Evolutionary conservation across 2,113 vertebrate genomes (phyloP).

Genomic region (Varanus komodoensis): DNA sequence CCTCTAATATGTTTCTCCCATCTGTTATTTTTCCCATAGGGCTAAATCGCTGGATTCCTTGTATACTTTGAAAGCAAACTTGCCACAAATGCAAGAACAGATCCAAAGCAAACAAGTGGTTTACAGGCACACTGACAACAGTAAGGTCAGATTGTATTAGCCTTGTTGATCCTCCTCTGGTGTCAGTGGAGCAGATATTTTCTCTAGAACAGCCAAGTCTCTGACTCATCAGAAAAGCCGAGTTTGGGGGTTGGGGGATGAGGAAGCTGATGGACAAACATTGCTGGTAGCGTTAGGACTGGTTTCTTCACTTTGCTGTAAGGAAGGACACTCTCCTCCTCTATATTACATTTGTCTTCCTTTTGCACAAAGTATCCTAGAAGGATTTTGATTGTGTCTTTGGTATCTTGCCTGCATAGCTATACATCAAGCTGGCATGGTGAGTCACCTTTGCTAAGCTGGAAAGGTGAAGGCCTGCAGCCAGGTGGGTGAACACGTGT

Average conservation of each 20-base stretch:
- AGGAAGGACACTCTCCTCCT: too few species aligned
- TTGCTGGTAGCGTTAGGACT: not conserved
- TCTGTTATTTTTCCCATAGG: not conserved
- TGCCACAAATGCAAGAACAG: not conserved
- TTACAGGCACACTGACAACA: not conserved
- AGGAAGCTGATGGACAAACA: not conserved
- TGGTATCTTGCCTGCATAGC: too few species aligned
- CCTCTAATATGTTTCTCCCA: constrained; percentile 1
- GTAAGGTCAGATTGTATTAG: not conserved
- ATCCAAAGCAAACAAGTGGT: constrained; percentile 35
- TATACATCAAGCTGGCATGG: too few species aligned
- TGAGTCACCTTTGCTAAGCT: too few species aligned
- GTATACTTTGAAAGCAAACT: constrained; percentile 23
- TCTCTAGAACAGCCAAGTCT: constrained; percentile 18
- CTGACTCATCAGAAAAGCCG: not conserved
- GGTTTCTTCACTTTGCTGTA: not conserved
- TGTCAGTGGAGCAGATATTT: not conserved
- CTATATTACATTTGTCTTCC: too few species aligned
- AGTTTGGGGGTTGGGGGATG: too few species aligned
- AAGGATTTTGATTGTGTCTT: too few species aligned
- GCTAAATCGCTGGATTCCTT: constrained; percentile 6
- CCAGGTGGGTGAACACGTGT: too few species aligned
- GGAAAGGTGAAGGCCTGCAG: too few species aligned
- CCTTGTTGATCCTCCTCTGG: not conserved
- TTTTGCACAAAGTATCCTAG: too few species aligned